These are phyloP conservation scores for Bombus pascuorum DNA, from an alignment of 1,140 invertebrate genomes.

Conservation along the genomic window DNA sequence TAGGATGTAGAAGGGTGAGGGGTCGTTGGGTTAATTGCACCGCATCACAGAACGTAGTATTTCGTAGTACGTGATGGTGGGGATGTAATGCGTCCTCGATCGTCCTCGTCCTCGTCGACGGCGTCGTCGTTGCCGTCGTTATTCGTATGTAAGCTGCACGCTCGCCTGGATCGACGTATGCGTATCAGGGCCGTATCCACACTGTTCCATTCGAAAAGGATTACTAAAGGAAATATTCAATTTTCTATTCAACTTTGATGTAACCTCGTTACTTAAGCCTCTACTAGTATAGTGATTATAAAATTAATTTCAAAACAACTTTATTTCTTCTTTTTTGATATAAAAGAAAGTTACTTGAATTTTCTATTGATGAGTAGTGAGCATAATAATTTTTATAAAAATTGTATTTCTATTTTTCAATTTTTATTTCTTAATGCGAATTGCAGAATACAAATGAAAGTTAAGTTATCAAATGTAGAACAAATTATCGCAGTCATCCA, in stretches of 20 bases:
- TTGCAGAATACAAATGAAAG: neutral
- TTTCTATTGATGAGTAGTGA: too few species aligned
- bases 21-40: conserved; percentile 62
- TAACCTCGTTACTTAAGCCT: neutral
- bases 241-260: neutral
- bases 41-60: conserved; percentile 71
- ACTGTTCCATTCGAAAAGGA: neutral
- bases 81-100: conserved; percentile 52
- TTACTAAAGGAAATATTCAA: neutral
- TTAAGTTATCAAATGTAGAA: neutral
- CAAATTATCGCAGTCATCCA: neutral
- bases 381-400: too few species aligned
- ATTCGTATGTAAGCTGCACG: conserved; percentile 57
- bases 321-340: neutral
- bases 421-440: too few species aligned
- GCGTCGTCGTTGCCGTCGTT: conserved; percentile 22
- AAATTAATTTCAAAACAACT: neutral
- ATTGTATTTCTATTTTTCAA: too few species aligned
- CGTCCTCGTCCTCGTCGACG: conserved; percentile 29
- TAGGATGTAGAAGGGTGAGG: conserved; percentile 21
- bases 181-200: conserved; percentile 44
- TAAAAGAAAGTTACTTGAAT: neutral
- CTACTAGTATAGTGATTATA: too few species aligned
- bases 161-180: conserved; percentile 52
- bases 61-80: conserved; percentile 69